phyloP scores from a whole-genome alignment of 2,113 vertebrate genomes.

The Ciconia stormi region DNA sequence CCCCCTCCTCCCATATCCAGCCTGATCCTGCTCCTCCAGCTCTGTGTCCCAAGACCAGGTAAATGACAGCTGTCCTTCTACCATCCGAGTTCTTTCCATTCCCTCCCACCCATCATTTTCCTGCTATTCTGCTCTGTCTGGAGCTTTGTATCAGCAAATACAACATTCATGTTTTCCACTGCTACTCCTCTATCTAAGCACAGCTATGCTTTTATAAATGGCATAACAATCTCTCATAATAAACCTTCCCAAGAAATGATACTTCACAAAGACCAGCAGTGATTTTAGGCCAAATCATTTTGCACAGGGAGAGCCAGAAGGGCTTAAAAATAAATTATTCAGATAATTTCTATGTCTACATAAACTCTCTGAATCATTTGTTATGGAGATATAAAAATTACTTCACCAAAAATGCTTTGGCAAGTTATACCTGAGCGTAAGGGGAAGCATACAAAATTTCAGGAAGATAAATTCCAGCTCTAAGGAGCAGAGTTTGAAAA shows the following conservation, averaged over 20 bases:
- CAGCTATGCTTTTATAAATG: not conserved
- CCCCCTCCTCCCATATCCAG: not conserved
- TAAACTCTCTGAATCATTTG: not conserved
- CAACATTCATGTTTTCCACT: not conserved
- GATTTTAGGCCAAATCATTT: not conserved
- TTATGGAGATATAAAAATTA: not conserved
- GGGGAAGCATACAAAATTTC: not conserved
- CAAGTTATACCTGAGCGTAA: not conserved
- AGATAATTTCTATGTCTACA: not conserved
- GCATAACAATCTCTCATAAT: not conserved
- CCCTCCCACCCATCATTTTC: not conserved
- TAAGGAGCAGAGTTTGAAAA: not conserved
- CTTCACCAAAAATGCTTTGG: not conserved
- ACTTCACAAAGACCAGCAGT: not conserved
- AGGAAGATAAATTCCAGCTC: not conserved
- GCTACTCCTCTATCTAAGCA: not conserved
- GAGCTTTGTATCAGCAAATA: not conserved
- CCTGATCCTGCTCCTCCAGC: not conserved
- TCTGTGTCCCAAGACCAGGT: not conserved
- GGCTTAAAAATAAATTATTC: not conserved
- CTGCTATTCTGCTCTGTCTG: not conserved
- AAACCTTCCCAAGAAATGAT: not conserved
- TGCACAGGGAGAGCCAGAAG: not conserved
- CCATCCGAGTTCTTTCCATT: not conserved
- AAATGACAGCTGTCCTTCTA: not conserved